These are phyloP conservation scores for Strongylocentrotus purpuratus DNA, from an alignment of 35 echinoderm and acorn worm species.

Conservation along the genomic window DNA sequence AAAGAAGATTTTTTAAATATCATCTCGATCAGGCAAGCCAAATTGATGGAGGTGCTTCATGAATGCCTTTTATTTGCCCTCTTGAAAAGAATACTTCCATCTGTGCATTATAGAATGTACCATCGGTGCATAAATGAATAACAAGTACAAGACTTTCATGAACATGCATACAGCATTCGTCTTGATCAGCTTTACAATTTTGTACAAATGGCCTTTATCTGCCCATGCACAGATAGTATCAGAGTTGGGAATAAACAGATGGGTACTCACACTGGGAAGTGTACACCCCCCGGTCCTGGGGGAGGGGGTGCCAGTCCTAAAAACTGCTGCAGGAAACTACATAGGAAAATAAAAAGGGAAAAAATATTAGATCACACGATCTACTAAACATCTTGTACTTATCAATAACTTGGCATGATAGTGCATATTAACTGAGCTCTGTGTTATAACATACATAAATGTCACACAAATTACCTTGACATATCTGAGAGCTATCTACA, in stretches of 20 bases:
- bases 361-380: not conserved
- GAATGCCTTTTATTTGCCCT: not conserved
- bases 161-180: not conserved
- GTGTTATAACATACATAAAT: not conserved
- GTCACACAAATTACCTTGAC: not conserved
- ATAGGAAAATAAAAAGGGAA: not conserved
- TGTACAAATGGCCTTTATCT: too few species aligned
- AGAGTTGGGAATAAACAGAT: not conserved
- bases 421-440: not conserved
- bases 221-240: too few species aligned
- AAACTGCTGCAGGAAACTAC: conserved; percentile 59
- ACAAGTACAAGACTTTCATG: not conserved
- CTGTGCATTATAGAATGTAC: too few species aligned
- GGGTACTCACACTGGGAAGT: conserved; percentile 82
- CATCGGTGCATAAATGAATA: not conserved
- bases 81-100: not conserved
- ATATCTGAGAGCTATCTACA: not conserved
- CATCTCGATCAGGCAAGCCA: not conserved
- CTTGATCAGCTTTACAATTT: not conserved
- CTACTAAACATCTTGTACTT: too few species aligned
- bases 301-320: conserved; percentile 52
- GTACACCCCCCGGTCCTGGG: conserved; percentile 47
- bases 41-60: not conserved
- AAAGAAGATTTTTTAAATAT: not conserved
- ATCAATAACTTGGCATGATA: too few species aligned